These are phyloP conservation scores for Aphaenogaster ashmeadi DNA, from an alignment of 1,140 invertebrate species.

Conservation along the genomic window DNA sequence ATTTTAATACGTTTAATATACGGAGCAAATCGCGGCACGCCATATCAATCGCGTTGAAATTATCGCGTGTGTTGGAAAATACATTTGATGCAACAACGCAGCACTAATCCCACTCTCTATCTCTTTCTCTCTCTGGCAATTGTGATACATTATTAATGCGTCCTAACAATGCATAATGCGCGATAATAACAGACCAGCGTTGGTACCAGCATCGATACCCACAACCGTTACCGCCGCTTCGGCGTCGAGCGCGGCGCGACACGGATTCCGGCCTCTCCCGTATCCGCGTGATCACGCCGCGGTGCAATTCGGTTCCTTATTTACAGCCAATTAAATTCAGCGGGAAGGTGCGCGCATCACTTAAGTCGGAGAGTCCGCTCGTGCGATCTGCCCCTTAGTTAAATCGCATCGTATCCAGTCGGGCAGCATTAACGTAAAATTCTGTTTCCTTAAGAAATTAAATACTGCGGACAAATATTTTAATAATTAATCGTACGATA, in stretches of 20 bases:
- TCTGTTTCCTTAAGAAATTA: neutral
- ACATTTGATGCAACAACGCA: slow-evolving; percentile 4
- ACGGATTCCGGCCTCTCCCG: slow-evolving; percentile 17
- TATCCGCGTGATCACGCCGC: neutral
- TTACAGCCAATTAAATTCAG: slow-evolving; percentile 23
- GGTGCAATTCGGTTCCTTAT: slow-evolving; percentile 25
- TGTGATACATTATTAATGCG: slow-evolving; percentile 40
- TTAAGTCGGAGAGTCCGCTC: slow-evolving; percentile 6
- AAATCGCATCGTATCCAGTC: neutral
- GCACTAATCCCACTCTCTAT: neutral
- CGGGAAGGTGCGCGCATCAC: neutral
- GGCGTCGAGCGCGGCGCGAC: neutral
- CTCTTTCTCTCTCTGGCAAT: neutral
- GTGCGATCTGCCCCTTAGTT: neutral
- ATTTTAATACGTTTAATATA: neutral
- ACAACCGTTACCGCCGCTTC: neutral
- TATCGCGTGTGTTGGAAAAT: neutral
- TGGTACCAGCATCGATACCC: neutral
- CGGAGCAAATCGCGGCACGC: neutral
- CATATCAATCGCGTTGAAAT: neutral
- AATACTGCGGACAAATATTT: neutral
- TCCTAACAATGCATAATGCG: slow-evolving; percentile 38
- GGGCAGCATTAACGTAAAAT: neutral
- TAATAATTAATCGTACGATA: neutral
- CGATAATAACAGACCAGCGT: slow-evolving; percentile 18